These are phyloP conservation scores for Orycteropus afer DNA, from an alignment of 2,113 vertebrate species.

Conservation along the genomic window DNA sequence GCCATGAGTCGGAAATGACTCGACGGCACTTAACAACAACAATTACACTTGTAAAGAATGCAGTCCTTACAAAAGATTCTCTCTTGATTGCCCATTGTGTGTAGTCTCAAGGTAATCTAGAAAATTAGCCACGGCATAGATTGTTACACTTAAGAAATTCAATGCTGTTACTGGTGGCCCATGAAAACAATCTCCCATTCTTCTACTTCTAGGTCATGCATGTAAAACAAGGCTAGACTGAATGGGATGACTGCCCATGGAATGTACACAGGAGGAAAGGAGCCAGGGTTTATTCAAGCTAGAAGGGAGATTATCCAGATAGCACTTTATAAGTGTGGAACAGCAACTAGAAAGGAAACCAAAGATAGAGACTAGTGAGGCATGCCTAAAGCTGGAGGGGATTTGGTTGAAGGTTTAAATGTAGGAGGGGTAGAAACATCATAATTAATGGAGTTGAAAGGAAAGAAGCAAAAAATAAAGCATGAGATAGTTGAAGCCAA, in stretches of 20 bases:
- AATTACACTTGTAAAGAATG: constrained; percentile 25
- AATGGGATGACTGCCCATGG: background rate
- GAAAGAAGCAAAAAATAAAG: constrained; percentile 23
- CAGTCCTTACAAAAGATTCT: background rate
- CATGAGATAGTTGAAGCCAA: constrained; percentile 17
- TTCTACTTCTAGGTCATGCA: constrained; percentile 20
- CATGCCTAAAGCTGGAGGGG: background rate
- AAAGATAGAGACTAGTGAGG: background rate
- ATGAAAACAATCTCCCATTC: constrained; percentile 34
- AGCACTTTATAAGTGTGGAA: background rate
- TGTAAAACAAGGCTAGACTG: constrained; percentile 41
- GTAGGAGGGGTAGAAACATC: background rate
- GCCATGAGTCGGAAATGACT: too few relatives aligned
- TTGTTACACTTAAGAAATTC: background rate
- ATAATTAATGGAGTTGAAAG: constrained; percentile 24
- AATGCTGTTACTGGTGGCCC: constrained; percentile 5
- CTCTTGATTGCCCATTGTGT: background rate
- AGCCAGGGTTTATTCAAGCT: constrained; percentile 41
- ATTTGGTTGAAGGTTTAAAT: background rate
- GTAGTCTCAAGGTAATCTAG: constrained; percentile 9
- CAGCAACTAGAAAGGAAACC: constrained; percentile 9
- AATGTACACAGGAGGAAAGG: background rate
- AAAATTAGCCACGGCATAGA: constrained; percentile 30
- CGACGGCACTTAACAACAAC: too few relatives aligned
- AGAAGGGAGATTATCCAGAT: background rate